Conservation (phyloP, 2,113 vertebrate genomes). For the Ibidorhyncha struthersii region DNA sequence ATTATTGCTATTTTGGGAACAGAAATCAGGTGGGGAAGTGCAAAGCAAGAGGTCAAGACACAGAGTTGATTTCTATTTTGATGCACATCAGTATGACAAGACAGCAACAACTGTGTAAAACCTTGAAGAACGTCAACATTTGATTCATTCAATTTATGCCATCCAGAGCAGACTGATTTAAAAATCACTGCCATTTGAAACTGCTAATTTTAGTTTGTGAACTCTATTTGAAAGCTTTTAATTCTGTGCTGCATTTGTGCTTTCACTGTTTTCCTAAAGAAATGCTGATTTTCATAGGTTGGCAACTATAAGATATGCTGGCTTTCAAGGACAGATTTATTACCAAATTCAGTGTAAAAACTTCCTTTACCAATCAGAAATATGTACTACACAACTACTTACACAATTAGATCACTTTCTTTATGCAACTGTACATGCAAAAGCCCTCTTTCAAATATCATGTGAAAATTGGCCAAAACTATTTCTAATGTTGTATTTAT, state of each 20-base stretch:
- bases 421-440: neutral
- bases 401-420: neutral
- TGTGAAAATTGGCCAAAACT: neutral
- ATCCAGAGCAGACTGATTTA: neutral
- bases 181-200: neutral
- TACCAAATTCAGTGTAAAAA: neutral
- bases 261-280: neutral
- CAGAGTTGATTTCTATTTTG: neutral
- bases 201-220: neutral
- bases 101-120: neutral
- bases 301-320: neutral
- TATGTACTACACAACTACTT: neutral
- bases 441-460: neutral
- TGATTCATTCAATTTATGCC: neutral
- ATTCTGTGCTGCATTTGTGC: neutral
- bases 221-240: neutral
- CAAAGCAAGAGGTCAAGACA: neutral
- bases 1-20: neutral
- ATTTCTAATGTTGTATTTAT: neutral
- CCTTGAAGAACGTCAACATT: neutral
- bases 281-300: neutral
- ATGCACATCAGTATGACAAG: neutral
- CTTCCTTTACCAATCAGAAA: neutral
- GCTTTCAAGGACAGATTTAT: neutral
- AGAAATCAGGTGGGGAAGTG: neutral